These are phyloP conservation scores for Sphinx pinastri DNA, from an alignment of 2,888 invertebrate species.

Conservation along the genomic window DNA sequence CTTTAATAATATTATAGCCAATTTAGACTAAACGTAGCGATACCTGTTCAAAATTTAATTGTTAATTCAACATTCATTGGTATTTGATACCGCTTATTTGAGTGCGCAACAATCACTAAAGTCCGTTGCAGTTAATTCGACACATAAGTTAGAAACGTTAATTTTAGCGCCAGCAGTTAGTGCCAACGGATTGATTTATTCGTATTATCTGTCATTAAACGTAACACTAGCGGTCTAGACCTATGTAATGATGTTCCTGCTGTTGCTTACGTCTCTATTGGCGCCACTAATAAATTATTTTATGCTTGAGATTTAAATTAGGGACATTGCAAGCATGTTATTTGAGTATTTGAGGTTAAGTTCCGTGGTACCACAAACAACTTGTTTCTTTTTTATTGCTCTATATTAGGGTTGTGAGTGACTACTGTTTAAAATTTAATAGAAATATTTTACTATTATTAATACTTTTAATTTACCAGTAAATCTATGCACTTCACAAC, in stretches of 20 bases:
- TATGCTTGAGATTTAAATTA: neutral
- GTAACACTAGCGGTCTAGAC: neutral
- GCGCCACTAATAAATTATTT: neutral
- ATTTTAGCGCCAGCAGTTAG: slow-evolving; percentile 14
- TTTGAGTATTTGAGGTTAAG: no score
- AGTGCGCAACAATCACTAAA: neutral
- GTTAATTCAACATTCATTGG: neutral
- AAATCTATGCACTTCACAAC: neutral
- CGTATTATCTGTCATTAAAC: neutral
- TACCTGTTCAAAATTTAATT: no score
- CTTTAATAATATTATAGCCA: no score
- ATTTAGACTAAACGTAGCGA: no score
- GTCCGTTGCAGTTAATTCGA: neutral
- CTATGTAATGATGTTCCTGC: neutral
- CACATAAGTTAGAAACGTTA: neutral
- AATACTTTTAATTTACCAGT: no score
- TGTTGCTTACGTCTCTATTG: slow-evolving; percentile 1
- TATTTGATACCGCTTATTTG: neutral
- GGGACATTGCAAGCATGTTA: no score
- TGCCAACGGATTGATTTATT: neutral
- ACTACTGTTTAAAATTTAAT: no score
- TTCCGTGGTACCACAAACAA: no score
- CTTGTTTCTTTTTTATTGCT: no score
- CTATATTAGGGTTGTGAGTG: no score
- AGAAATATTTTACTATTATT: no score